A percentile compares a stretch with the other conserved stretches of the same genome.
Conservation (phyloP, 1,140 invertebrate genomes). For the Ceratina japonica region DNA sequence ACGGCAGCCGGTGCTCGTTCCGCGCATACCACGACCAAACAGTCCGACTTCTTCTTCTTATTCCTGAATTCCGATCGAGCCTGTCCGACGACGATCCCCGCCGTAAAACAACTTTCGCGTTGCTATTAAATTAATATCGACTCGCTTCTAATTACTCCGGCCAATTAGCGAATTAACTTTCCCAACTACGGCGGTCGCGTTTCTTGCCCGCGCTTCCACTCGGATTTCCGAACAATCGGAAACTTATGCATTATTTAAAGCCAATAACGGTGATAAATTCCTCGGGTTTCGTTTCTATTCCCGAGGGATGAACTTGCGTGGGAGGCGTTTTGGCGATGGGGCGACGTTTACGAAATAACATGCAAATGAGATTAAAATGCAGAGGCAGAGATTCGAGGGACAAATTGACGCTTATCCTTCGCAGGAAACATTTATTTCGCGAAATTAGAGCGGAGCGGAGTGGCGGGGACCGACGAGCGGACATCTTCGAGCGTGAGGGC, state of each 20-base stretch:
- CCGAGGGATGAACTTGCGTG: background rate
- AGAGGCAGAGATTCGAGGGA: background rate
- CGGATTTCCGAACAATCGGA: no score
- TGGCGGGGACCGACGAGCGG: background rate
- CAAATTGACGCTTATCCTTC: background rate
- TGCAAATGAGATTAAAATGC: slow-evolving; percentile 13
- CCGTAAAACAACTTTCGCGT: slow-evolving; percentile 28
- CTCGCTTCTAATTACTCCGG: slow-evolving; percentile 10
- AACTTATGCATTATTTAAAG: no score
- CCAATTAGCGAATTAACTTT: slow-evolving; percentile 30
- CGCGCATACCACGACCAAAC: slow-evolving; percentile 36
- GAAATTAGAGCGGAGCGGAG: slow-evolving; percentile 19
- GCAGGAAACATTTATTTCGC: slow-evolving; percentile 7
- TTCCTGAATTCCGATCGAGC: slow-evolving; percentile 50
- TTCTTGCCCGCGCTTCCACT: background rate
- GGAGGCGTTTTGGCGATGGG: background rate
- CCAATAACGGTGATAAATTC: no score
- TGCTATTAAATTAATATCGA: slow-evolving; percentile 31
- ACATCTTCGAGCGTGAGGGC: slow-evolving; percentile 29
- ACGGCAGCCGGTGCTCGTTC: slow-evolving; percentile 49
- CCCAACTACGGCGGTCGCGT: background rate
- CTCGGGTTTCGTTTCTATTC: background rate
- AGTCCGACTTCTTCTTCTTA: slow-evolving; percentile 37
- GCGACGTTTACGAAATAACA: background rate
- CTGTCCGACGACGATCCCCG: slow-evolving; percentile 15